A percentile compares a stretch with the other conserved stretches of the same genome.
phyloP scores from a whole-genome alignment of 2,797 vertebrate species.

The Distichodus sexfasciatus region DNA sequence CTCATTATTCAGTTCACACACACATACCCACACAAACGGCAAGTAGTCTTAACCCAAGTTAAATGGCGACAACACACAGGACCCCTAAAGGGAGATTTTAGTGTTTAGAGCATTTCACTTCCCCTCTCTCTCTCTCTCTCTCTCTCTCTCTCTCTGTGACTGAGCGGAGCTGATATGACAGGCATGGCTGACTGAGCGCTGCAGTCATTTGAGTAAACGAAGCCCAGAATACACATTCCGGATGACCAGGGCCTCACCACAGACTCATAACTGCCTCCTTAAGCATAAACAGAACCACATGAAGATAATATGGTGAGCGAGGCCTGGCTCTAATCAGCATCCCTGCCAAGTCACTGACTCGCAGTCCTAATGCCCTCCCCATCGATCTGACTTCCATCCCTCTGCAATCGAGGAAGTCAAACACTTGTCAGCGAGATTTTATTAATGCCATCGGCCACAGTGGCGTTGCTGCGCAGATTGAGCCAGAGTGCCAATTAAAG shows the following conservation, averaged over 20 bases:
- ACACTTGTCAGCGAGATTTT: constrained; percentile 45
- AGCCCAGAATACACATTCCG: constrained; percentile 21
- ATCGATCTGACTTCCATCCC: constrained; percentile 66
- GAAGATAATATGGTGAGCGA: constrained; percentile 46
- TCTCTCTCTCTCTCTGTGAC: constrained; percentile 55
- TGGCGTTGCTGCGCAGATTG: neutral
- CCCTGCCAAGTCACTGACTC: constrained; percentile 46
- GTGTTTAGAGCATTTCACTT: constrained; percentile 61
- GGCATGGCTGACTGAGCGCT: constrained; percentile 67
- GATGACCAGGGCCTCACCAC: constrained; percentile 18
- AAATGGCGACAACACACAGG: constrained; percentile 8
- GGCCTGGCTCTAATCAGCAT: constrained; percentile 59
- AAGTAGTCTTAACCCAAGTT: constrained; percentile 12
- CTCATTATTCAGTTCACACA: constrained; percentile 41
- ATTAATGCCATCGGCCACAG: neutral
- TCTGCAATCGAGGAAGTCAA: constrained; percentile 35
- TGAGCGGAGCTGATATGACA: constrained; percentile 64
- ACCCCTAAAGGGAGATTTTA: constrained; percentile 51
- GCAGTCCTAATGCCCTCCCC: constrained; percentile 62
- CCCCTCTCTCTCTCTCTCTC: constrained; percentile 50
- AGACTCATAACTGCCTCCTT: constrained; percentile 51
- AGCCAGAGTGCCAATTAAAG: constrained; percentile 1
- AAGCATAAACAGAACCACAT: constrained; percentile 68
- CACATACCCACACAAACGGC: neutral
- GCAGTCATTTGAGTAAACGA: constrained; percentile 62